These are phyloP conservation scores for Atopsyche davidsoni DNA, from an alignment of 1,140 invertebrate species.

Conservation along the genomic window DNA sequence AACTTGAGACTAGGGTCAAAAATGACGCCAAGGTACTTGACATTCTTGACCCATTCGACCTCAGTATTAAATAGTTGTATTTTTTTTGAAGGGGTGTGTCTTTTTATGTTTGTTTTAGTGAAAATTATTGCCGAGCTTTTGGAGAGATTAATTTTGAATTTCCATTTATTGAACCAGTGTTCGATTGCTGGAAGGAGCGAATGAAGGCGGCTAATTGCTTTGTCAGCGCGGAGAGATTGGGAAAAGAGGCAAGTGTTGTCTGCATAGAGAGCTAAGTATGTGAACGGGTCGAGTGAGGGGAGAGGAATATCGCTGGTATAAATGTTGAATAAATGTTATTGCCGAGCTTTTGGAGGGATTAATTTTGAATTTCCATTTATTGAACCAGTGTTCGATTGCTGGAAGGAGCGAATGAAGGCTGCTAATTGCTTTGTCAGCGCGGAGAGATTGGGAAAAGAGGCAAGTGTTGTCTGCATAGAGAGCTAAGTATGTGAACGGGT, in stretches of 20 bases:
- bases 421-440: slow-evolving; percentile 18
- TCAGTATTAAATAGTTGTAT: not conserved
- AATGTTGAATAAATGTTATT: slow-evolving; percentile 26
- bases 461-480: slow-evolving; percentile 29
- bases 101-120: not conserved
- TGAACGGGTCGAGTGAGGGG: slow-evolving; percentile 7
- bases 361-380: slow-evolving; percentile 32
- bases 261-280: slow-evolving; percentile 22
- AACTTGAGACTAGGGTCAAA: not conserved
- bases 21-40: not conserved
- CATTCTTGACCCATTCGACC: not conserved
- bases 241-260: slow-evolving; percentile 32
- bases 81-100: not conserved
- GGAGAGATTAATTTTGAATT: slow-evolving; percentile 30
- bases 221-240: not conserved
- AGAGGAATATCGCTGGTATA: slow-evolving; percentile 28
- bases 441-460: slow-evolving; percentile 28
- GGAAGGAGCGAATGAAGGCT: slow-evolving; percentile 25
- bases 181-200: slow-evolving; percentile 16
- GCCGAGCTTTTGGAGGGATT: slow-evolving; percentile 28
- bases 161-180: slow-evolving; percentile 31
- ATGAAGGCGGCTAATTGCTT: slow-evolving; percentile 24
- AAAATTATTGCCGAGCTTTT: slow-evolving; percentile 24
- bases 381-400: slow-evolving; percentile 22
- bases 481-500: too few relatives aligned